These are phyloP conservation scores for Onychomys torridus DNA, from an alignment of 2,797 vertebrate species.

Conservation along the genomic window DNA sequence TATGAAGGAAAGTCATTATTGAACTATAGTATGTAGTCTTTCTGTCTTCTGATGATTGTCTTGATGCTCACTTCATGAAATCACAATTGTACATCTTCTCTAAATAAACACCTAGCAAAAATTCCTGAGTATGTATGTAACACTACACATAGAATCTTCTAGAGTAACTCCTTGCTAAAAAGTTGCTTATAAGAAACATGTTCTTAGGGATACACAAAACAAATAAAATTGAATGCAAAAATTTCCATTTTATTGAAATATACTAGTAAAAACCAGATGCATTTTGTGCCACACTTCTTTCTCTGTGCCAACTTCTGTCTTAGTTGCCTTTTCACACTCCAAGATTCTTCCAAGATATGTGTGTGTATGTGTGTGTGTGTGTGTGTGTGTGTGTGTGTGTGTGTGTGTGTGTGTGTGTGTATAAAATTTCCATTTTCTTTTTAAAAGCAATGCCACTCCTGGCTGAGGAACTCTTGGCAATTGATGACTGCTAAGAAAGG, in stretches of 20 bases:
- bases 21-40: neutral
- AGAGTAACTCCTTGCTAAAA: slow-evolving; percentile 51
- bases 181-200: slow-evolving; percentile 55
- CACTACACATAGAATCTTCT: slow-evolving; percentile 32
- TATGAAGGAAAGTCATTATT: neutral
- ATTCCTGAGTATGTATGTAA: neutral
- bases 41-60: neutral
- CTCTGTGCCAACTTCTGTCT: neutral
- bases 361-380: too few relatives aligned
- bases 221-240: slow-evolving; percentile 43
- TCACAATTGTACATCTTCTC: slow-evolving; percentile 1
- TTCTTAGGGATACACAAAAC: slow-evolving; percentile 37
- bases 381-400: too few relatives aligned
- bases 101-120: slow-evolving; percentile 73
- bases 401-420: too few relatives aligned
- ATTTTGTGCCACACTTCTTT: neutral
- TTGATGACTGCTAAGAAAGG: neutral
- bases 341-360: neutral
- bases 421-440: neutral
- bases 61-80: slow-evolving; percentile 27
- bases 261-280: neutral
- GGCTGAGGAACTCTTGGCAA: neutral
- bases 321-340: neutral
- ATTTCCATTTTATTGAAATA: slow-evolving; percentile 29
- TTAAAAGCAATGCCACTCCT: neutral